Conservation (phyloP, 2,797 vertebrate species). For the Chelon labrosus region DNA sequence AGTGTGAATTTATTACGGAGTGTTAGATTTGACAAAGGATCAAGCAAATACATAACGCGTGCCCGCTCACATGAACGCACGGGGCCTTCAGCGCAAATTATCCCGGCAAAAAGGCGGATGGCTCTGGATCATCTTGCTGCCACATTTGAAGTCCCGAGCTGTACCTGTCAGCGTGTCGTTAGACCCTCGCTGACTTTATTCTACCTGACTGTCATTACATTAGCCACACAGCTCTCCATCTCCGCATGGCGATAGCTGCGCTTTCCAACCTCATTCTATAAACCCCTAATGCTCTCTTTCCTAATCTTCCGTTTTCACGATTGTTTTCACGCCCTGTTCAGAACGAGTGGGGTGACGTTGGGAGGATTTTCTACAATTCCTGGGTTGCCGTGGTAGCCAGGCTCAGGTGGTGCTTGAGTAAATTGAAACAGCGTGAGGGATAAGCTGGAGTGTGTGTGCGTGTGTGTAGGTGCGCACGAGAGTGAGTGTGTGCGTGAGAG, state of each 20-base stretch:
- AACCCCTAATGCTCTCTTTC: conserved; percentile 71
- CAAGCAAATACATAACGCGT: conserved; percentile 60
- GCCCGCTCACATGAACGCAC: conserved; percentile 33
- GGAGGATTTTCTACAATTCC: conserved; percentile 80
- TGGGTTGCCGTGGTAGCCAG: conserved; percentile 80
- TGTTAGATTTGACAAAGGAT: conserved; percentile 64
- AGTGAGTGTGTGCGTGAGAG: conserved; percentile 21
- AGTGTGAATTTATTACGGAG: conserved; percentile 51
- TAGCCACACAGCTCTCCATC: conserved; percentile 71
- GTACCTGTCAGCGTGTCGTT: conserved; percentile 58
- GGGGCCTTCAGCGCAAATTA: conserved; percentile 51
- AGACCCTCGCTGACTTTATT: conserved; percentile 50
- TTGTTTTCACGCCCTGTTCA: conserved; percentile 83
- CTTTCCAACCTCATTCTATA: conserved; percentile 62
- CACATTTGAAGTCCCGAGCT: conserved; percentile 64
- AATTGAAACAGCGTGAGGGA: conserved; percentile 85
- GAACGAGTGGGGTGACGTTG: conserved; percentile 73
- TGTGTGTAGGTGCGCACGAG: conserved; percentile 16
- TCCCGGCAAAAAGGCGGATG: conserved; percentile 20
- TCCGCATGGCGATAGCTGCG: conserved; percentile 62
- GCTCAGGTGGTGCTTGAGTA: conserved; percentile 86
- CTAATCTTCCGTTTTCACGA: conserved; percentile 82
- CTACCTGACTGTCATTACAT: conserved; percentile 71
- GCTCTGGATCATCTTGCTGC: conserved; percentile 45
- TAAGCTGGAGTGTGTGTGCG: conserved; percentile 69